Evolutionary conservation across 2,888 invertebrate genomes (phyloP).

Genomic region (Drosophila limbata): DNA sequence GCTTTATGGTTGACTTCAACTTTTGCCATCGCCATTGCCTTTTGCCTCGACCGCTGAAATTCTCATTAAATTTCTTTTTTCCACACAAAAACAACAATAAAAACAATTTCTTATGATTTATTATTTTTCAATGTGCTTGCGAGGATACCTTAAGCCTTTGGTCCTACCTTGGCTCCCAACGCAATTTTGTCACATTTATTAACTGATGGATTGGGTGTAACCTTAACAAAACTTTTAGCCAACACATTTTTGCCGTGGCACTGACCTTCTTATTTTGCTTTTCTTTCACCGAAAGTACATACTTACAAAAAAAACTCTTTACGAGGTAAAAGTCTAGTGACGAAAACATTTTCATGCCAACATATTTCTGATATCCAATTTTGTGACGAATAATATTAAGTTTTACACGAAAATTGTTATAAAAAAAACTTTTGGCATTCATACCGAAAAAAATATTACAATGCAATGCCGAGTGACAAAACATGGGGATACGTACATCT

Average conservation of each 20-base stretch:
- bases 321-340: no score
- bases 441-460: no score
- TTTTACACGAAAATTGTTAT: no score
- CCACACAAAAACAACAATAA: slow-evolving; percentile 27
- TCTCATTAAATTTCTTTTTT: slow-evolving; percentile 64
- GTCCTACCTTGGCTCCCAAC: slow-evolving; percentile 23
- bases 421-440: no score
- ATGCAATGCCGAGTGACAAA: no score
- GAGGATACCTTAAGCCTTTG: slow-evolving; percentile 48
- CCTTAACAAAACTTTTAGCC: slow-evolving; percentile 40
- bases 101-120: slow-evolving; percentile 63
- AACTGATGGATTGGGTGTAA: slow-evolving; percentile 73
- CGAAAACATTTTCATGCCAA: no score
- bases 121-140: slow-evolving; percentile 74
- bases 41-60: slow-evolving; percentile 29
- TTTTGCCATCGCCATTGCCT: slow-evolving; percentile 48
- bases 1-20: slow-evolving; percentile 74
- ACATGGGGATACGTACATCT: no score
- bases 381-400: no score
- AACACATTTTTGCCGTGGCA: slow-evolving; percentile 19
- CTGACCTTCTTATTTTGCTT: slow-evolving; percentile 5
- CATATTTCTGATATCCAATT: no score
- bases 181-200: slow-evolving; percentile 73
- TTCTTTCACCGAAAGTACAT: background rate
- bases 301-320: no score